Evolutionary conservation across 2,113 vertebrate species (phyloP).

Genomic region (Coryphaenoides rupestris): DNA sequence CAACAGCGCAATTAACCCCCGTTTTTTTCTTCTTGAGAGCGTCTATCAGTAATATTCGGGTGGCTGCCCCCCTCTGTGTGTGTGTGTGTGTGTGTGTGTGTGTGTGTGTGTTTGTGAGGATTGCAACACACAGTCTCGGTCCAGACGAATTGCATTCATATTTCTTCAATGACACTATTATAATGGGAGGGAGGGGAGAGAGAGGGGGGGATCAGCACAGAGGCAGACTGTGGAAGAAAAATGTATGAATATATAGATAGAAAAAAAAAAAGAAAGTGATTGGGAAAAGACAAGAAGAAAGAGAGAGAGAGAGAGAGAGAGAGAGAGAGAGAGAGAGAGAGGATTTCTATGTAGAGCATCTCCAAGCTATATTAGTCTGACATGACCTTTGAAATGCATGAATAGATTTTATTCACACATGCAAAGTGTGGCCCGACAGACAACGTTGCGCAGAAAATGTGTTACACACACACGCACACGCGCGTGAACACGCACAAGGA

Average conservation of each 20-base stretch:
- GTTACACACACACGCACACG: not conserved
- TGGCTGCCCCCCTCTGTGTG: conserved; percentile 8
- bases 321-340: not conserved
- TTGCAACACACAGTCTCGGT: not conserved
- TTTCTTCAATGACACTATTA: conserved; percentile 20
- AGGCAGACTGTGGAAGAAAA: no score
- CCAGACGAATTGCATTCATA: no score
- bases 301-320: not conserved
- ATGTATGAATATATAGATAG: not conserved
- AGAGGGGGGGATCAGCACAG: no score
- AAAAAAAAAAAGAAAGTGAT: not conserved
- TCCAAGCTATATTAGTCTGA: conserved; percentile 39
- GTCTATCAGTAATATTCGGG: conserved; percentile 25
- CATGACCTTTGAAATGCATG: conserved; percentile 64
- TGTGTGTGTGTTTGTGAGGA: conserved; percentile 4
- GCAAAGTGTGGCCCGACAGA: conserved; percentile 38
- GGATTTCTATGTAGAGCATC: conserved; percentile 31
- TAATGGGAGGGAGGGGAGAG: no score
- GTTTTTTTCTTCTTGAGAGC: not conserved
- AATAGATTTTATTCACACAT: conserved; percentile 37
- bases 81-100: not conserved
- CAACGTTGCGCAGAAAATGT: conserved; percentile 1
- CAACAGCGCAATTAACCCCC: conserved; percentile 8
- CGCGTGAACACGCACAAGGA: conserved; percentile 10
- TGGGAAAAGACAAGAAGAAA: not conserved